phyloP scores from a whole-genome alignment of 2,888 invertebrate genomes.

The Iphiclides podalirius region DNA sequence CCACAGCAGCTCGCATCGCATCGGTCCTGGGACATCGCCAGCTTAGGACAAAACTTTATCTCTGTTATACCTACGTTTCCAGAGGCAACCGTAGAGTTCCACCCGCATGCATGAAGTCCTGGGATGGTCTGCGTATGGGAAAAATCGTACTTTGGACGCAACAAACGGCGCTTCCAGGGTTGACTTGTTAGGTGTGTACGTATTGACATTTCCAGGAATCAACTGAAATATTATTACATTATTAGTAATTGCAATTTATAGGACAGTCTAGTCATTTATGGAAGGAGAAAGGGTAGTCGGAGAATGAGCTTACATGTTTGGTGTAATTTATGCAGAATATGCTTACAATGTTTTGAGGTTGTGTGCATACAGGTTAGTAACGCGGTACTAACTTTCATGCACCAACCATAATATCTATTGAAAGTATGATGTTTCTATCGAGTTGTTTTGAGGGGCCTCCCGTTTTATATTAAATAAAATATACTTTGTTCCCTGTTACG shows the following conservation, averaged over 20 bases:
- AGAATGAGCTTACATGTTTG: no score
- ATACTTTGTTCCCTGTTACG: no score
- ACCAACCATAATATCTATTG: no score
- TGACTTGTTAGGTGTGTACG: constrained; percentile 85
- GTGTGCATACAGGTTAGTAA: no score
- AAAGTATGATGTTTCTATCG: no score
- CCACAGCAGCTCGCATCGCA: constrained; percentile 23
- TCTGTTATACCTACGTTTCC: constrained; percentile 73
- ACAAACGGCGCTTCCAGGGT: constrained; percentile 91
- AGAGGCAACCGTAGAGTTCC: constrained; percentile 91
- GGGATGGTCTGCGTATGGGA: constrained; percentile 91
- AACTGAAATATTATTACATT: constrained; percentile 76
- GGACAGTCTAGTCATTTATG: no score
- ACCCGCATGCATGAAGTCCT: constrained; percentile 95
- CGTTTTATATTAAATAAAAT: no score
- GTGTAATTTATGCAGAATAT: no score
- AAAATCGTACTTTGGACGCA: constrained; percentile 91
- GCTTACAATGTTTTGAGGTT: no score
- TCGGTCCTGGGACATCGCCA: constrained; percentile 53
- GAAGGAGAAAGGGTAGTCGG: no score
- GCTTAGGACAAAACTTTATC: constrained; percentile 38
- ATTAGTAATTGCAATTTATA: constrained; percentile 7
- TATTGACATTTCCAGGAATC: constrained; percentile 87
- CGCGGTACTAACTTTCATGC: no score
- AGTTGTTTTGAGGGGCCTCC: no score